Percentiles rank a stretch among this genome's conserved stretches.
These are phyloP conservation scores for Acanthosepion lycidas DNA, from an alignment of 2,888 invertebrate species.

Conservation along the genomic window DNA sequence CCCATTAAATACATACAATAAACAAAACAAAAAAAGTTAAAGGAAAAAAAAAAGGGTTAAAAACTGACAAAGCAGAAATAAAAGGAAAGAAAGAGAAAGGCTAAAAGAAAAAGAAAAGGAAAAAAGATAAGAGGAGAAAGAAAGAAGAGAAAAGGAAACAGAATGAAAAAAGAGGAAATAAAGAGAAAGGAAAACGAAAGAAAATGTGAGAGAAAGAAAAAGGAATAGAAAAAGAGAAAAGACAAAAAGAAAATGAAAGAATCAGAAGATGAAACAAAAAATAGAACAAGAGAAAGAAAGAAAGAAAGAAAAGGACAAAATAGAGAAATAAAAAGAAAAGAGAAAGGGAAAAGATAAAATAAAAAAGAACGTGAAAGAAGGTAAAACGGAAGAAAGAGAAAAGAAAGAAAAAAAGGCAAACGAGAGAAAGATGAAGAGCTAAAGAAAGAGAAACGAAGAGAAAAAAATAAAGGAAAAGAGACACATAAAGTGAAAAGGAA, in stretches of 20 bases:
- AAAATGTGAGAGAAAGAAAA: background rate
- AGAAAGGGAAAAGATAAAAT: background rate
- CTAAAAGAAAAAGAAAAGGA: too few species aligned
- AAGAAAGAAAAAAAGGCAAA: background rate
- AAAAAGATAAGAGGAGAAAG: background rate
- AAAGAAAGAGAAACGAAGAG: background rate
- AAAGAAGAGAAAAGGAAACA: background rate
- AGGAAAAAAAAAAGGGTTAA: background rate
- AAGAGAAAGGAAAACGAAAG: background rate
- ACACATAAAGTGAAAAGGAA: background rate
- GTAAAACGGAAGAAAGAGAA: too few species aligned
- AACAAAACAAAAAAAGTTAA: background rate
- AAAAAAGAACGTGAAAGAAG: background rate
- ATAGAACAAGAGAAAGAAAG: background rate
- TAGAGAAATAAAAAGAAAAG: background rate
- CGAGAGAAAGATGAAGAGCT: background rate
- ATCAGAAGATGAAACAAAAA: background rate
- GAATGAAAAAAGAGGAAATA: background rate
- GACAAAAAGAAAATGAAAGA: background rate
- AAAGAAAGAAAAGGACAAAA: background rate
- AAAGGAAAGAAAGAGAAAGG: background rate
- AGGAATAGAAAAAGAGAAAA: background rate
- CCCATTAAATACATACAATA: too few species aligned
- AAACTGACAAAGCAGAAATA: background rate
- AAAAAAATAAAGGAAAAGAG: background rate